A percentile compares a stretch with the other conserved stretches of the same genome.
Conservation (phyloP, 92 coral and sea anemone genomes). For the Galaxea fascicularis region DNA sequence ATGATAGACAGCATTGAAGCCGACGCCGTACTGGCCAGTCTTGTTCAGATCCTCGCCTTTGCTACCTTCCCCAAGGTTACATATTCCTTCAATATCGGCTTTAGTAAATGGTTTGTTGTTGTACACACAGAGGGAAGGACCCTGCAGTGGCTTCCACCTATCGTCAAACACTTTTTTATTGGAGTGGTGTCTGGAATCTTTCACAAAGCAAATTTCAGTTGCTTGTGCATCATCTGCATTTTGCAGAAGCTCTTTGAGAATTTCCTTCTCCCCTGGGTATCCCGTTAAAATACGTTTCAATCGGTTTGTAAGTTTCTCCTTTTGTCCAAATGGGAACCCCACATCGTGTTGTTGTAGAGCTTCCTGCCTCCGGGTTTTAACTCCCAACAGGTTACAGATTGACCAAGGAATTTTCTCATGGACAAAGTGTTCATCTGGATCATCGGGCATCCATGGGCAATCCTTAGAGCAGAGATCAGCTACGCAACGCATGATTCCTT, state of each 20-base stretch:
- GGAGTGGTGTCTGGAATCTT: constrained; percentile 68
- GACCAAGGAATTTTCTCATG: constrained; percentile 30
- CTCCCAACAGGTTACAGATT: constrained; percentile 54
- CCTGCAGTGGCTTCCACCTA: constrained; percentile 80
- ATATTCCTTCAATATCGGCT: constrained; percentile 78
- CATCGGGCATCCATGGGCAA: constrained; percentile 67
- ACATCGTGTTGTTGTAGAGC: constrained; percentile 28
- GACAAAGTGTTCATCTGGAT: constrained; percentile 44
- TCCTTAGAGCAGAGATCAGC: constrained; percentile 68
- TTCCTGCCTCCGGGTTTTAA: constrained; percentile 65
- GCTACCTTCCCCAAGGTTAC: constrained; percentile 82
- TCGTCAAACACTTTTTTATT: constrained; percentile 66
- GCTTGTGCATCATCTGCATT: constrained; percentile 87
- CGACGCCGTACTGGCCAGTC: constrained; percentile 95
- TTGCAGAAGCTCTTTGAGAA: constrained; percentile 80
- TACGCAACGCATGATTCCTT: constrained; percentile 41
- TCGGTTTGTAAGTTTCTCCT: constrained; percentile 72
- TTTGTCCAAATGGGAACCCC: constrained; percentile 73
- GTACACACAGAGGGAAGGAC: constrained; percentile 88
- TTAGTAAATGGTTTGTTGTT: constrained; percentile 78
- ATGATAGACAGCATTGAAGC: constrained; percentile 94
- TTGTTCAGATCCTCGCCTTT: constrained; percentile 89
- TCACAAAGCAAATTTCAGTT: constrained; percentile 71
- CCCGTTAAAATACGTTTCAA: constrained; percentile 62
- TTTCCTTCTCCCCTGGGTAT: constrained; percentile 69